A percentile compares a stretch with the other conserved stretches of the same genome.
These are phyloP conservation scores for Biston betularia DNA, from an alignment of 2,888 invertebrate genomes.

Conservation along the genomic window DNA sequence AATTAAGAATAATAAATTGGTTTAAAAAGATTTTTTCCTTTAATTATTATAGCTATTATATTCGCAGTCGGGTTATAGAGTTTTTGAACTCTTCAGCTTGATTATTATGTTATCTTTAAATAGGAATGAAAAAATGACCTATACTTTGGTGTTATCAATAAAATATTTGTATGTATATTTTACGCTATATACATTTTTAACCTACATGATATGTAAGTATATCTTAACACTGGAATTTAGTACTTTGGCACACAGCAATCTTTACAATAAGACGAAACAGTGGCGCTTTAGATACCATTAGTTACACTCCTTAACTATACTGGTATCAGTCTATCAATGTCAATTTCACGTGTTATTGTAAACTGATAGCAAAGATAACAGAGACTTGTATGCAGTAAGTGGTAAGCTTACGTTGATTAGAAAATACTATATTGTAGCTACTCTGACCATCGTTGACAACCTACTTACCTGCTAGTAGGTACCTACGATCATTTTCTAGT, in stretches of 20 bases:
- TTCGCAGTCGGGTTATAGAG: too few relatives aligned
- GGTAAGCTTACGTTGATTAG: background rate
- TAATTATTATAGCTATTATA: too few relatives aligned
- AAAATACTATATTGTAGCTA: background rate
- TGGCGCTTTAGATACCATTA: background rate
- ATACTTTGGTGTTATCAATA: too few relatives aligned
- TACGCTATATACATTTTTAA: too few relatives aligned
- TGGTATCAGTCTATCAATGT: background rate
- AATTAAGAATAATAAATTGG: too few relatives aligned
- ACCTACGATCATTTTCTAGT: background rate
- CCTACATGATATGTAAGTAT: too few relatives aligned
- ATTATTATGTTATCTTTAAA: too few relatives aligned
- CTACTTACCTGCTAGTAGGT: background rate
- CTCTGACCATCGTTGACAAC: background rate
- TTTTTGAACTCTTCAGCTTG: too few relatives aligned
- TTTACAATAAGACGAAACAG: background rate
- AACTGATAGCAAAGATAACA: conserved; percentile 13
- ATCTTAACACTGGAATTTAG: background rate
- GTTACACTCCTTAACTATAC: background rate
- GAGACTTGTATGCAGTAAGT: conserved; percentile 1
- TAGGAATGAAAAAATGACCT: too few relatives aligned
- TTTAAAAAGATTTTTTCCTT: too few relatives aligned
- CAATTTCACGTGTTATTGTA: conserved; percentile 2
- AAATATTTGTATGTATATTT: too few relatives aligned
- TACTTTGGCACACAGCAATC: background rate